A percentile compares a stretch with the other conserved stretches of the same genome.
These are phyloP conservation scores for Chrysomela aeneicollis DNA, from an alignment of 2,888 invertebrate species.

Conservation along the genomic window DNA sequence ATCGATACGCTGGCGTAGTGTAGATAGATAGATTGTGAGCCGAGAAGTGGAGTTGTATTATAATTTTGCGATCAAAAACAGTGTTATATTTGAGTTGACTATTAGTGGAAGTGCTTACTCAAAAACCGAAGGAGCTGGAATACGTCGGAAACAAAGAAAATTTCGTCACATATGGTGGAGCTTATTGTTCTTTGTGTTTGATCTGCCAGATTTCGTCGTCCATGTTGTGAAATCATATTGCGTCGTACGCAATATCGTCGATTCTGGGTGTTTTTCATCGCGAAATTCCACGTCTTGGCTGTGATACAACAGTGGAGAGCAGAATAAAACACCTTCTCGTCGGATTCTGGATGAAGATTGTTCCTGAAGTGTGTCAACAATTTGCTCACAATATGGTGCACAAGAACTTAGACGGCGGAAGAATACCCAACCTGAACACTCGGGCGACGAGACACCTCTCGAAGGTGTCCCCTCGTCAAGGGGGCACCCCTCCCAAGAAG, in stretches of 20 bases:
- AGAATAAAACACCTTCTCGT: constrained; percentile 19
- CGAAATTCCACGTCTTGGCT: constrained; percentile 57
- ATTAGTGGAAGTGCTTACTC: constrained; percentile 43
- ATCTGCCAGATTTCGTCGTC: constrained; percentile 52
- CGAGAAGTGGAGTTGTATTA: constrained; percentile 40
- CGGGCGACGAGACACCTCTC: constrained; percentile 32
- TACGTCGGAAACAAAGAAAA: constrained; percentile 33
- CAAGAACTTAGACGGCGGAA: constrained; percentile 51
- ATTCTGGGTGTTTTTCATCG: constrained; percentile 51
- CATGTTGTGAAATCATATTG: constrained; percentile 57
- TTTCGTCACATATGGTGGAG: constrained; percentile 49
- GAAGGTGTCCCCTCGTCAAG: constrained; percentile 35
- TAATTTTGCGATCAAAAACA: constrained; percentile 56
- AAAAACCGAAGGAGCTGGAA: constrained; percentile 28
- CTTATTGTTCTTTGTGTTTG: constrained; percentile 56
- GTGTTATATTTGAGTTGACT: constrained; percentile 43
- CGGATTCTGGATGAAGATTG: constrained; percentile 35
- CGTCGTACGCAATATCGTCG: constrained; percentile 44
- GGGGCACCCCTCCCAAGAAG: constrained; percentile 32
- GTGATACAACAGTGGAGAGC: constrained; percentile 52
- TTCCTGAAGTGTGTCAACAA: constrained; percentile 29
- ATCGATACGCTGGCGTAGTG: too few species aligned
- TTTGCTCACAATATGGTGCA: constrained; percentile 51
- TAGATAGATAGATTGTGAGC: constrained; percentile 29
- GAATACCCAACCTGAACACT: constrained; percentile 37